A percentile compares a stretch with the other conserved stretches of the same genome.
Conservation (phyloP, 2,113 vertebrate genomes). For the Heloderma charlesbogerti region DNA sequence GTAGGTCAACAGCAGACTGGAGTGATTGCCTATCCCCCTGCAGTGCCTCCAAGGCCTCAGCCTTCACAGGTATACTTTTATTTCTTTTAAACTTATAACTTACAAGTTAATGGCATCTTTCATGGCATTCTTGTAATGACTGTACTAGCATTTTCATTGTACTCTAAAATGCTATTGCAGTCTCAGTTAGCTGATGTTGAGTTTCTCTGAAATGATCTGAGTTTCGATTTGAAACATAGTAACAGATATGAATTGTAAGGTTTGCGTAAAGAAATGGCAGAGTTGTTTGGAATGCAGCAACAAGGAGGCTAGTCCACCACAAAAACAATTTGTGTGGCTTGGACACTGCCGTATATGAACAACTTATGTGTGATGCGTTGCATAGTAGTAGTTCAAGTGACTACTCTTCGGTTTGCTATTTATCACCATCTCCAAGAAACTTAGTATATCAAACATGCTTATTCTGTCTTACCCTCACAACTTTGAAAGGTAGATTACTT, state of each 20-base stretch:
- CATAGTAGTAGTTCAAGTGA: not conserved
- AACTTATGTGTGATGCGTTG: not conserved
- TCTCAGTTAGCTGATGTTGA: not conserved
- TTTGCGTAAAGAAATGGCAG: not conserved
- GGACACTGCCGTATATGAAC: not conserved
- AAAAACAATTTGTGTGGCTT: not conserved
- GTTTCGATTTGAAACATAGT: not conserved
- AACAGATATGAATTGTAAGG: not conserved
- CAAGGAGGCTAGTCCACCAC: not conserved
- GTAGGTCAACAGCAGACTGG: conserved; percentile 87
- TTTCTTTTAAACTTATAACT: not conserved
- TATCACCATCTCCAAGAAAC: not conserved
- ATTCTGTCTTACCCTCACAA: too few relatives aligned
- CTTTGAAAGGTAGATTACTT: too few relatives aligned
- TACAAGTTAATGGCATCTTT: not conserved
- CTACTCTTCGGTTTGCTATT: not conserved
- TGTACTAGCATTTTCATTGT: not conserved
- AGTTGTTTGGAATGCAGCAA: too few relatives aligned
- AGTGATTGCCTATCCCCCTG: conserved; percentile 91
- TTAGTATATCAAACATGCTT: not conserved
- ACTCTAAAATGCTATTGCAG: not conserved
- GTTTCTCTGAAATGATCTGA: not conserved
- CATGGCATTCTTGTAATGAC: not conserved
- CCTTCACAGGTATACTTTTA: conserved; percentile 87
- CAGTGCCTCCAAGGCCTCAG: conserved; percentile 95